A percentile compares a stretch with the other conserved stretches of the same genome.
Conservation (phyloP, 1,140 invertebrate genomes). For the Venustaconcha ellipsiformis region DNA sequence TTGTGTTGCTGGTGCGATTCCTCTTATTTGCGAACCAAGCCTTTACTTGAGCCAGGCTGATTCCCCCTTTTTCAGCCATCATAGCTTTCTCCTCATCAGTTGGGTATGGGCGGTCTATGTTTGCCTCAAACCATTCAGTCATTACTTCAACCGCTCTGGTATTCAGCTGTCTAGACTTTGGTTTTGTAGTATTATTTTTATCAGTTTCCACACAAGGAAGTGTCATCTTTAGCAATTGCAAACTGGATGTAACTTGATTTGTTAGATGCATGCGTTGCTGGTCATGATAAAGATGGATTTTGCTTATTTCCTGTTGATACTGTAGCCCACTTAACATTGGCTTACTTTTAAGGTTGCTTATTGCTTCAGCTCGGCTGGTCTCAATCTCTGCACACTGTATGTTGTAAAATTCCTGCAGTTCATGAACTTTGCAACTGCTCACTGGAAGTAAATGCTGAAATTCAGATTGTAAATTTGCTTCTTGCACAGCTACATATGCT, state of each 20-base stretch:
- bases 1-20: constrained; percentile 61
- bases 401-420: constrained; percentile 48
- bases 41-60: constrained; percentile 60
- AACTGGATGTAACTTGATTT: constrained; percentile 43
- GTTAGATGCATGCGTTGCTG: constrained; percentile 48
- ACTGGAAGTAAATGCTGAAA: constrained; percentile 37
- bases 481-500: constrained; percentile 43
- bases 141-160: constrained; percentile 51
- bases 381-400: constrained; percentile 44
- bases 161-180: constrained; percentile 47
- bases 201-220: constrained; percentile 17
- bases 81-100: constrained; percentile 53
- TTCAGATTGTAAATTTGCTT: constrained; percentile 48
- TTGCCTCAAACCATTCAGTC: constrained; percentile 58
- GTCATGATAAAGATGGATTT: constrained; percentile 41
- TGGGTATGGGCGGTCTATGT: constrained; percentile 62
- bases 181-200: constrained; percentile 9
- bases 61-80: constrained; percentile 51
- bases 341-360: constrained; percentile 37
- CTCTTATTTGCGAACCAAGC: constrained; percentile 67
- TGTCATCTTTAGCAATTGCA: constrained; percentile 44
- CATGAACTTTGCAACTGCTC: constrained; percentile 38
- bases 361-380: constrained; percentile 38
- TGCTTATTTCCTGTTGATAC: constrained; percentile 35
- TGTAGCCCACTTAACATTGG: constrained; percentile 20